These are phyloP conservation scores for Magallana nippona DNA, from an alignment of 2,888 invertebrate genomes.

Conservation along the genomic window DNA sequence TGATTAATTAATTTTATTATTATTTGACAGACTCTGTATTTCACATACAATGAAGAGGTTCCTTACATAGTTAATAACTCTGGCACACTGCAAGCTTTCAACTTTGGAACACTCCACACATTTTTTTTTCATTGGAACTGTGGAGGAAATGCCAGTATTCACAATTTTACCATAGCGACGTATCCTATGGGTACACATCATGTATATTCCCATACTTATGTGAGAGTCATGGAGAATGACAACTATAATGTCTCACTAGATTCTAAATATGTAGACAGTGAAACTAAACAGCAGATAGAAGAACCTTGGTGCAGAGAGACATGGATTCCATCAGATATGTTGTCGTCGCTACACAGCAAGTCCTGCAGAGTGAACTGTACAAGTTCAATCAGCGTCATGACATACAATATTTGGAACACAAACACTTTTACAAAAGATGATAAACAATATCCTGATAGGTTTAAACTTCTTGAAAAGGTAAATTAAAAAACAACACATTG, in stretches of 20 bases:
- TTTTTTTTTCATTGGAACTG: slow-evolving; percentile 26
- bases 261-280: not conserved
- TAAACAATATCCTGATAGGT: slow-evolving; percentile 58
- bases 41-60: slow-evolving; percentile 16
- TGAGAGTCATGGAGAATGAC: not conserved
- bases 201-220: slow-evolving; percentile 59
- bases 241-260: not conserved
- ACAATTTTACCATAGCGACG: slow-evolving; percentile 59
- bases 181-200: slow-evolving; percentile 52
- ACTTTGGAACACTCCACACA: slow-evolving; percentile 21
- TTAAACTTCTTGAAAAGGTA: slow-evolving; percentile 57
- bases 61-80: not conserved
- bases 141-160: slow-evolving; percentile 34
- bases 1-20: not conserved
- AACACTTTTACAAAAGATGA: slow-evolving; percentile 54
- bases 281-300: not conserved
- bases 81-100: slow-evolving; percentile 1
- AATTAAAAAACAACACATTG: not conserved
- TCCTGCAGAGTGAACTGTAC: not conserved
- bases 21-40: slow-evolving; percentile 1
- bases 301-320: not conserved
- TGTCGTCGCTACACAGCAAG: not conserved
- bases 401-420: slow-evolving; percentile 68
- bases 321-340: slow-evolving; percentile 18
- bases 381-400: slow-evolving; percentile 55